phyloP scores from a whole-genome alignment of 2,888 invertebrate species.

The Heliconius hortense region DNA sequence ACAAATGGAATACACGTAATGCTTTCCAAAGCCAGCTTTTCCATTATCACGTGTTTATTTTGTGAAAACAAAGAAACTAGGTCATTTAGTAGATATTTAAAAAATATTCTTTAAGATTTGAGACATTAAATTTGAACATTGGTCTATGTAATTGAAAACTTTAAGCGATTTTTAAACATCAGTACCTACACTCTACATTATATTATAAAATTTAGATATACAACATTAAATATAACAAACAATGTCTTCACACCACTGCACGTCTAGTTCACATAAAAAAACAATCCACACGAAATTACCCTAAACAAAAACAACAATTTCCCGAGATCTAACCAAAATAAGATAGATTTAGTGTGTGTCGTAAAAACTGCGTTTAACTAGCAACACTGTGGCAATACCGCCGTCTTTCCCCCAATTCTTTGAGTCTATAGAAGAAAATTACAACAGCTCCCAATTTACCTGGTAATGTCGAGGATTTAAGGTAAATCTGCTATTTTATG shows the following conservation, averaged over 20 bases:
- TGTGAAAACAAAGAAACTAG: too few species aligned
- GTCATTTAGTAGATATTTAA: too few species aligned
- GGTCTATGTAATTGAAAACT: too few species aligned
- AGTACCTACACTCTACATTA: too few species aligned
- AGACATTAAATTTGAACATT: too few species aligned
- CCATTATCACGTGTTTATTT: too few species aligned
- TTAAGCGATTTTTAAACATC: too few species aligned
- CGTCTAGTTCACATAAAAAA: neutral
- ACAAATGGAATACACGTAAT: too few species aligned
- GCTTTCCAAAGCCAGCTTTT: too few species aligned
- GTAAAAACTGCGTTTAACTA: conserved; percentile 44
- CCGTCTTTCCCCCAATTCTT: conserved; percentile 48
- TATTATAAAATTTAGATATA: neutral
- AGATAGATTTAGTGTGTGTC: conserved; percentile 35
- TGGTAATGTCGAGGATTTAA: conserved; percentile 59
- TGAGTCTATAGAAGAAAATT: conserved; percentile 49
- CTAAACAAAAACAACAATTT: conserved; percentile 14
- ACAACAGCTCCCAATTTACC: conserved; percentile 59
- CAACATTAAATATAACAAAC: neutral
- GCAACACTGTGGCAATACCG: conserved; percentile 46
- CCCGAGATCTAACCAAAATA: conserved; percentile 11
- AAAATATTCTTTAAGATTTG: too few species aligned
- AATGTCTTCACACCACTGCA: neutral
- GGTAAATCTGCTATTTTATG: conserved; percentile 55
- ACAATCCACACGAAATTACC: neutral